phyloP scores from a whole-genome alignment of 2,113 vertebrate genomes.

The Willisornis vidua region DNA sequence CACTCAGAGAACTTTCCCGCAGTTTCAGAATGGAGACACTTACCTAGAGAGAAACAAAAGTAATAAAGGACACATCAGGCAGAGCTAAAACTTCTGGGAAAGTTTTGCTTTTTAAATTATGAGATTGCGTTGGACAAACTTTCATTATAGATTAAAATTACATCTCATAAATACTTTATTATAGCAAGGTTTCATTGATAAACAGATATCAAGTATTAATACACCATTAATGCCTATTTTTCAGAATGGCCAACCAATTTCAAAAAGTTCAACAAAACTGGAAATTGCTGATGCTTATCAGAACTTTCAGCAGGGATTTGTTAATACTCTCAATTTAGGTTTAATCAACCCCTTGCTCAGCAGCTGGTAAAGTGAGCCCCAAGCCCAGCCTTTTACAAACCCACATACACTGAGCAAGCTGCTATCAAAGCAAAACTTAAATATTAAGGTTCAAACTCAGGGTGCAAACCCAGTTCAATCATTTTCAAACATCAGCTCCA shows the following conservation, averaged over 20 bases:
- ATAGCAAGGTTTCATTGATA: conserved; percentile 12
- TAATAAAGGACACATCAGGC: not conserved
- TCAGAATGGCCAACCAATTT: conserved; percentile 25
- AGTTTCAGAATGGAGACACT: conserved; percentile 50
- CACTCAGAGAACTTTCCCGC: not conserved
- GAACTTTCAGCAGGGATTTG: not conserved
- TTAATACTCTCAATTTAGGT: not conserved
- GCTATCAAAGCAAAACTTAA: not conserved
- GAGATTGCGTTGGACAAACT: not conserved
- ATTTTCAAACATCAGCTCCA: not conserved
- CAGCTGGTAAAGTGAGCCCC: not conserved
- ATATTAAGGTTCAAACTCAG: not conserved
- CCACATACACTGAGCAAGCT: not conserved
- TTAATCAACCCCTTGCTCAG: conserved; percentile 18
- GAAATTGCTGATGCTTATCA: conserved; percentile 43
- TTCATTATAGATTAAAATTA: conserved; percentile 28
- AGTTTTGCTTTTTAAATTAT: not conserved
- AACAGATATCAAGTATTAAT: conserved; percentile 50
- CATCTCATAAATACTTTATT: conserved; percentile 25
- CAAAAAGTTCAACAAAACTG: conserved; percentile 14
- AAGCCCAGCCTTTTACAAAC: not conserved
- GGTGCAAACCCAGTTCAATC: not conserved
- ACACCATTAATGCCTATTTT: not conserved
- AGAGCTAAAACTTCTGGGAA: not conserved
- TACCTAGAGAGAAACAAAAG: conserved; percentile 64